Evolutionary conservation across 2,797 vertebrate genomes (phyloP).

Genomic region (Alcedo quadribrachys): DNA sequence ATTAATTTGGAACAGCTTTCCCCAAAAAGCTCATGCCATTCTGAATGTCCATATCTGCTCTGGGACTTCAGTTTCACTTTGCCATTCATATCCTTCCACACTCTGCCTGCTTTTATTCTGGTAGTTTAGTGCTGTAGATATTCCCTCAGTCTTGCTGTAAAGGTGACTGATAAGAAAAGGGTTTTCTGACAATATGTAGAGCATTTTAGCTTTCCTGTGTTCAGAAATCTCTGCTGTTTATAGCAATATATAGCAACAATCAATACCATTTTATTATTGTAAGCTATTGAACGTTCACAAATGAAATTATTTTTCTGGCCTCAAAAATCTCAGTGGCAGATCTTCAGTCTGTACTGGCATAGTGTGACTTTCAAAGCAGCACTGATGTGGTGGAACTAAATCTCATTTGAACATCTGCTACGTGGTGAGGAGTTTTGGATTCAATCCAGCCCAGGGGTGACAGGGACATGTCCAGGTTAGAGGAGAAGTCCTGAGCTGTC

Average conservation of each 20-base stretch:
- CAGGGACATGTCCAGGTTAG: neutral
- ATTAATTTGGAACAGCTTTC: neutral
- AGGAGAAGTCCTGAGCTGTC: neutral
- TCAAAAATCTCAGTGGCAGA: neutral
- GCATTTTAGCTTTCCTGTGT: neutral
- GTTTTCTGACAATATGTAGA: neutral
- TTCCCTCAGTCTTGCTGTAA: neutral
- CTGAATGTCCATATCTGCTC: neutral
- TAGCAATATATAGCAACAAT: neutral
- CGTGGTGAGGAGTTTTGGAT: no score
- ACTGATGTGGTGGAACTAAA: neutral
- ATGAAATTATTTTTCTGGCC: neutral
- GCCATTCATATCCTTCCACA: neutral
- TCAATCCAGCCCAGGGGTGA: neutral
- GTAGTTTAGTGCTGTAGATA: neutral
- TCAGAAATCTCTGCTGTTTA: neutral
- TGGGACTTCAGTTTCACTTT: neutral
- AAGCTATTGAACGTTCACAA: neutral
- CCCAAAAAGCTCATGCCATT: neutral
- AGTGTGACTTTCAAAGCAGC: neutral
- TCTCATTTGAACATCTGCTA: neutral
- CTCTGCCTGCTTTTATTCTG: neutral
- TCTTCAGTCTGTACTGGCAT: neutral
- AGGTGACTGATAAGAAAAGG: neutral
- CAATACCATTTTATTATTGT: no score